phyloP scores from a whole-genome alignment of 1,140 invertebrate genomes.

The Neelides sp. region DNA sequence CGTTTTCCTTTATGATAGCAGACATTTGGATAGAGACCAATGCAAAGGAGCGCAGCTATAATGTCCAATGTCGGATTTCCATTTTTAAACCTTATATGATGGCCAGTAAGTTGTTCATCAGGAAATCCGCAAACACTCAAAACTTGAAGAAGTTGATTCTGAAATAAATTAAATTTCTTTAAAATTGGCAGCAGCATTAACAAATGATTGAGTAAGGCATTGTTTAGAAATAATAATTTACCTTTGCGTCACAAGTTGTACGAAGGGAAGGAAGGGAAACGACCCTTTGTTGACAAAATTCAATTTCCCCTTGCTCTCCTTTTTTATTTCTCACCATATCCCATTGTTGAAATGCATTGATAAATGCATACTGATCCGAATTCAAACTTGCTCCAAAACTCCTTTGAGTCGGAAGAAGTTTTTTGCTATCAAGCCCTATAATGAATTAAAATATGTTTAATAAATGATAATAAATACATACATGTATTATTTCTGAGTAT shows the following conservation, averaged over 20 bases:
- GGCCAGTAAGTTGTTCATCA: conserved; percentile 66
- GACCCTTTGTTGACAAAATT: conserved; percentile 82
- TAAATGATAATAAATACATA: background rate
- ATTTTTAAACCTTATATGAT: conserved; percentile 50
- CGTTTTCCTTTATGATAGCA: conserved; percentile 90
- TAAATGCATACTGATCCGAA: conserved; percentile 89
- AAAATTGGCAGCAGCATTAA: conserved; percentile 1
- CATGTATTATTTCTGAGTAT: conserved; percentile 5
- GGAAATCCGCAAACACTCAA: conserved; percentile 71
- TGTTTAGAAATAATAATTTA: conserved; percentile 28
- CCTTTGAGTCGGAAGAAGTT: conserved; percentile 62
- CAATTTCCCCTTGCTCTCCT: conserved; percentile 64
- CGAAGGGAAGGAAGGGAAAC: conserved; percentile 74
- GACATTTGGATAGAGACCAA: conserved; percentile 93
- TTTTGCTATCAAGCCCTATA: conserved; percentile 38
- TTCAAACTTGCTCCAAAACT: conserved; percentile 68
- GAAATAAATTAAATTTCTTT: conserved; percentile 10
- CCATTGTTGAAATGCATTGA: conserved; percentile 84
- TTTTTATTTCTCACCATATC: conserved; percentile 53
- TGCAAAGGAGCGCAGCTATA: conserved; percentile 68
- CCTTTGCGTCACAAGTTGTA: conserved; percentile 82
- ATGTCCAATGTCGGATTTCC: conserved; percentile 70
- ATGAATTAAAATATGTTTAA: conserved; percentile 18
- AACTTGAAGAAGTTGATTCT: conserved; percentile 76
- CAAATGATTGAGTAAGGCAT: background rate